Evolutionary conservation across 2,888 invertebrate species (phyloP), one percentile per base, ranked within the genome.

Genomic region (Monochamus alternatus): DNA sequence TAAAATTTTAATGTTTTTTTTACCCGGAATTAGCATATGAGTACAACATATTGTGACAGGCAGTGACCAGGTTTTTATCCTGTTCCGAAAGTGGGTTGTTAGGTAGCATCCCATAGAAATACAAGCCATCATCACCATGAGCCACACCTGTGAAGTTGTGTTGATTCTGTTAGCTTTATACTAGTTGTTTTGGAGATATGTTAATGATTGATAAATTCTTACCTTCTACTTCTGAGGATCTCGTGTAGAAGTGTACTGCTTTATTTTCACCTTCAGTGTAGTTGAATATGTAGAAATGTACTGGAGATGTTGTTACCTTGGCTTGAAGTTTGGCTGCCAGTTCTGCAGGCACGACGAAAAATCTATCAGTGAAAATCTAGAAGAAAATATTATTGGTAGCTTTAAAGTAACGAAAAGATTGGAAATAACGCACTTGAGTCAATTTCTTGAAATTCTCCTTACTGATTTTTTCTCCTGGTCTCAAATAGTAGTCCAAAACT

Each of bases 341-440:
- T 75, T 85, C 84, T 5, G 80, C 75, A 68, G 82, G 84, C 5
- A 81, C 60, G 12, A 81, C 84, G 91, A 94, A 62, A 90, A 90
- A 84, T 92, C 93, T 88, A 86, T 94, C 94, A 0, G 93, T 90
- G 4, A 93, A 90, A 80, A 94, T 91, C 89, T 92, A 86, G 65
- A 81, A 81, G 60, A 66, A 38, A 38, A 38, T 38, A 38, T 5
- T 38, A 5, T 38, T 7, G 38, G 5, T 7, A 4, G 38, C 4
- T 38, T 38, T 38, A 38, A 38, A 38, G 38, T 22, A 1, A 1
- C 22, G 22, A 22, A 22, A 38, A 38, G 38, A 38, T 38, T 38
- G 7, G 38, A 7, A 38, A 38, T 5, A 2, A 7, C 7, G 38
- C 7, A 87, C 87, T 73, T 86, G 78, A 9, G 85, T 77, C 9